These are phyloP conservation scores for Linepithema humile DNA, from an alignment of 1,140 invertebrate genomes.

Conservation along the genomic window DNA sequence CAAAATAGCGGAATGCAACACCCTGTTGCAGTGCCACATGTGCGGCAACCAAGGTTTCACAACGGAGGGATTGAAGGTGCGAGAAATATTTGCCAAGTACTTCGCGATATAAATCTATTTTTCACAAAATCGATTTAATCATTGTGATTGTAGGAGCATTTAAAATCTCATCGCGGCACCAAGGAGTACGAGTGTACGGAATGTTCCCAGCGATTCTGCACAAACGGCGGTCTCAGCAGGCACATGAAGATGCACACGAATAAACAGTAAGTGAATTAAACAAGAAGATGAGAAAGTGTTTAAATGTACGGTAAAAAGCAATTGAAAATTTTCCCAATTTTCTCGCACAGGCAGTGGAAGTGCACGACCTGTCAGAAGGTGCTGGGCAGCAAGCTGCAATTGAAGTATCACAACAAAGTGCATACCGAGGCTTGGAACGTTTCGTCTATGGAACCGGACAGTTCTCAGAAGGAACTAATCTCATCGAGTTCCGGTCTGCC, in stretches of 20 bases:
- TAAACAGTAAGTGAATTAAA: conserved; percentile 69
- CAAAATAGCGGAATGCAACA: conserved; percentile 39
- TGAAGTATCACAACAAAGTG: conserved; percentile 65
- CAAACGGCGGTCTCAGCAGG: conserved; percentile 79
- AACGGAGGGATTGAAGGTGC: conserved; percentile 68
- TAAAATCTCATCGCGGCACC: conserved; percentile 83
- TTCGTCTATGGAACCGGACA: conserved; percentile 53
- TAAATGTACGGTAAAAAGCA: neutral
- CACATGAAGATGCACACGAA: conserved; percentile 82
- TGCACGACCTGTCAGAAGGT: conserved; percentile 66
- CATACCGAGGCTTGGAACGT: conserved; percentile 63
- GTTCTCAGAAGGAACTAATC: conserved; percentile 59
- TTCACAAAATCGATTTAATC: neutral
- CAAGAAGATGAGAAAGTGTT: neutral
- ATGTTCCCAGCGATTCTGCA: conserved; percentile 83
- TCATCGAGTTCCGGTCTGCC: conserved; percentile 18
- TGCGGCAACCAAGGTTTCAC: conserved; percentile 74
- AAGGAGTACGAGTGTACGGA: conserved; percentile 81
- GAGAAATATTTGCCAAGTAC: conserved; percentile 8
- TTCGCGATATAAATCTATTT: neutral
- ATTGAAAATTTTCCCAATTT: neutral
- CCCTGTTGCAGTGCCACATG: conserved; percentile 75
- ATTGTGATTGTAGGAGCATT: conserved; percentile 84
- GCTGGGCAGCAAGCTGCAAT: conserved; percentile 64
- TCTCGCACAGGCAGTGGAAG: conserved; percentile 58